Conservation (phyloP, 2,797 vertebrate species). For the Smutsia temminckii region DNA sequence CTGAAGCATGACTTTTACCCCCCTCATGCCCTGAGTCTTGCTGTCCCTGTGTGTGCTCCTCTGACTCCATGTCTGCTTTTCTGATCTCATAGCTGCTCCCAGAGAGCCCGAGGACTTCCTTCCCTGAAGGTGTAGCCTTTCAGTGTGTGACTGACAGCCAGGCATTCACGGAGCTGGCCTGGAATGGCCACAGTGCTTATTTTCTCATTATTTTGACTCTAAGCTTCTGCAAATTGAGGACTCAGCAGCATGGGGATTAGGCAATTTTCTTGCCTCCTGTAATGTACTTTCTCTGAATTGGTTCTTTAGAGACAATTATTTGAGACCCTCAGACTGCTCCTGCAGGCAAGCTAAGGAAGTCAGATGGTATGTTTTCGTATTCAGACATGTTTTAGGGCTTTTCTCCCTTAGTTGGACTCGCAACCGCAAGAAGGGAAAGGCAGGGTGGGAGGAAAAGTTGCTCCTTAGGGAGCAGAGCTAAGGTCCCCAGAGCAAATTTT, state of each 20-base stretch:
- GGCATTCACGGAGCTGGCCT: neutral
- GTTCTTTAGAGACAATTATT: constrained; percentile 66
- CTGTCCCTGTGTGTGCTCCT: no score
- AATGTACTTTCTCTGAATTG: constrained; percentile 61
- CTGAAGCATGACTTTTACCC: neutral
- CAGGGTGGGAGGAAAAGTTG: neutral
- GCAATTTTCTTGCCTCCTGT: constrained; percentile 61
- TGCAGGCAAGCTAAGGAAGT: neutral
- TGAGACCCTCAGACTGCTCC: constrained; percentile 48
- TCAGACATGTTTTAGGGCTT: neutral
- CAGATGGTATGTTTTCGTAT: neutral
- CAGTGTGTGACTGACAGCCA: neutral
- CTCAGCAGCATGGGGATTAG: constrained; percentile 56
- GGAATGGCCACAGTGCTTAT: constrained; percentile 2
- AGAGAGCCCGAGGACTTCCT: neutral
- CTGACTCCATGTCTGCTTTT: neutral
- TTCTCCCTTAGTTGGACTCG: neutral
- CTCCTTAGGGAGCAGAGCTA: neutral
- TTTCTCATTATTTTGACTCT: constrained; percentile 67
- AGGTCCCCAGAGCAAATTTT: neutral
- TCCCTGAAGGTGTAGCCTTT: neutral
- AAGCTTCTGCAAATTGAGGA: constrained; percentile 61
- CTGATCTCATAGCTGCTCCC: neutral
- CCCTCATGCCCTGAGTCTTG: neutral
- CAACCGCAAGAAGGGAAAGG: neutral